phyloP scores from a whole-genome alignment of 2,113 vertebrate genomes.

The Merops nubicus region DNA sequence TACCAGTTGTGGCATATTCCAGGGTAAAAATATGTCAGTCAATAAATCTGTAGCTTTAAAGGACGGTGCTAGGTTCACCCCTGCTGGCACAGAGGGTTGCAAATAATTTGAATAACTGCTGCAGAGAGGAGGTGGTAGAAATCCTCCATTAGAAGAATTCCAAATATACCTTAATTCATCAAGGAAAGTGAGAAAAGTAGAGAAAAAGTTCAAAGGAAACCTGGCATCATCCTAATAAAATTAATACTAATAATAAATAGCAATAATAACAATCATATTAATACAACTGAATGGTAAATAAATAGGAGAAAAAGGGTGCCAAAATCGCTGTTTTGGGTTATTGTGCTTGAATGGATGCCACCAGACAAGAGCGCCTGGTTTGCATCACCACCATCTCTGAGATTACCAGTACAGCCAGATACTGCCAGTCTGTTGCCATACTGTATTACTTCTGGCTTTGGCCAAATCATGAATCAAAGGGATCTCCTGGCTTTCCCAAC shows the following conservation, averaged over 20 bases:
- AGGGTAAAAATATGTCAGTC: background rate
- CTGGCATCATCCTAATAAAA: background rate
- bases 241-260: background rate
- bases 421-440: background rate
- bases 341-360: background rate
- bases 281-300: background rate
- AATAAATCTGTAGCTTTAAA: background rate
- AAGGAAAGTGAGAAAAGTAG: background rate
- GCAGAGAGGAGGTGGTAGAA: constrained; percentile 27
- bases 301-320: background rate
- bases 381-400: background rate
- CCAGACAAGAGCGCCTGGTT: background rate
- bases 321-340: background rate
- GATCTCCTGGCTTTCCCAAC: background rate
- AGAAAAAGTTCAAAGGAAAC: background rate
- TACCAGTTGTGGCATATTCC: background rate
- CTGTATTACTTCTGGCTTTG: background rate
- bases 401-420: background rate
- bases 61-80: background rate
- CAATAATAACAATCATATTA: background rate
- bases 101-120: constrained; percentile 41
- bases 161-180: background rate
- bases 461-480: background rate
- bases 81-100: background rate
- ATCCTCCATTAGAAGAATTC: background rate